Evolutionary conservation across 2,113 vertebrate genomes (phyloP).

Genomic region (Muntiacus reevesi): DNA sequence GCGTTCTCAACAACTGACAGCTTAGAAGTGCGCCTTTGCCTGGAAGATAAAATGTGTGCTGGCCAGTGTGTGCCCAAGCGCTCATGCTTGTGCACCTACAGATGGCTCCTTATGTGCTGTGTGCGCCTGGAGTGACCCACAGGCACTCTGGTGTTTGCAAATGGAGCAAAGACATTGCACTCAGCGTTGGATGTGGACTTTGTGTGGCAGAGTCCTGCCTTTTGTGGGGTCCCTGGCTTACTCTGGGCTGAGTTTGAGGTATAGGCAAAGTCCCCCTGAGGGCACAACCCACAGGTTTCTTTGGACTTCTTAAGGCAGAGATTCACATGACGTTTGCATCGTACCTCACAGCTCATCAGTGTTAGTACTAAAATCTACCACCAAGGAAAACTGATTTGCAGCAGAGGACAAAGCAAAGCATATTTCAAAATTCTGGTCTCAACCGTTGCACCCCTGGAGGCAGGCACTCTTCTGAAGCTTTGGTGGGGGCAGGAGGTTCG

Average conservation of each 20-base stretch:
- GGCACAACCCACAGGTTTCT: not conserved
- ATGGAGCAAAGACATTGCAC: not conserved
- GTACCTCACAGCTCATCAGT: not conserved
- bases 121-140: not conserved
- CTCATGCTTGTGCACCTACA: not conserved
- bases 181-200: not conserved
- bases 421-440: not conserved
- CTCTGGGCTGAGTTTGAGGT: not conserved
- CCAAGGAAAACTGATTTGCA: not conserved
- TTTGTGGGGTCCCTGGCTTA: not conserved
- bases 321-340: not conserved
- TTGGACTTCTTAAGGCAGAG: not conserved
- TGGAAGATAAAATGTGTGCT: not conserved
- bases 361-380: not conserved
- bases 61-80: not conserved
- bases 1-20: not conserved
- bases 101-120: not conserved
- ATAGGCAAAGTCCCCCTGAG: not conserved
- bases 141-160: not conserved
- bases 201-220: not conserved
- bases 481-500: not conserved
- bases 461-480: not conserved
- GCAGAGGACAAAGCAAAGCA: not conserved
- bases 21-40: not conserved
- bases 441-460: not conserved